phyloP scores from a whole-genome alignment of 2,888 invertebrate genomes.

The Orchesellides sinensis region DNA sequence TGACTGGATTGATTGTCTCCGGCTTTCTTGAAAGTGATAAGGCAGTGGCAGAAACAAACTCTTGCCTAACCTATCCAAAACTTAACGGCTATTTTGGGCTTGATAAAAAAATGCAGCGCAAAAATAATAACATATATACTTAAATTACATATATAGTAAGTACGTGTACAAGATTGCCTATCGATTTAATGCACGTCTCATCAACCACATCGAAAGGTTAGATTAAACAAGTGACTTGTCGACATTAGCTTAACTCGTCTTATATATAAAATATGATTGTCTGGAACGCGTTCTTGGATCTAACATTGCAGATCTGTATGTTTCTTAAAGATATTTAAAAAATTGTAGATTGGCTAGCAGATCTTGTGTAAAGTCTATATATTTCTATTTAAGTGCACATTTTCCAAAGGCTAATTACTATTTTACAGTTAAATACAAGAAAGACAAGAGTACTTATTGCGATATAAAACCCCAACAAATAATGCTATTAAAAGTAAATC shows the following conservation, averaged over 20 bases:
- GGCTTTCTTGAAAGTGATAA: conserved; percentile 62
- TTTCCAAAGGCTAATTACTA: background rate
- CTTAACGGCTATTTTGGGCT: conserved; percentile 12
- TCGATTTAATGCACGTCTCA: background rate
- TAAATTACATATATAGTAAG: conserved; percentile 4
- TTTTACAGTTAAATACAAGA: conserved; percentile 62
- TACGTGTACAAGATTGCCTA: conserved; percentile 13
- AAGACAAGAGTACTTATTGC: conserved; percentile 32
- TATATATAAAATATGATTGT: conserved; percentile 45
- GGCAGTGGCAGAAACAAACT: conserved; percentile 12
- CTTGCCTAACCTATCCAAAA: conserved; percentile 18
- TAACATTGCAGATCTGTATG: conserved; percentile 48
- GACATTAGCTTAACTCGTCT: background rate
- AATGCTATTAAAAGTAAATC: background rate
- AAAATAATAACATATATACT: background rate
- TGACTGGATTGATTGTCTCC: conserved; percentile 72
- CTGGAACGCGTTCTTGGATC: conserved; percentile 62
- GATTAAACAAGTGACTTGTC: background rate
- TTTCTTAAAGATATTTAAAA: conserved; percentile 34
- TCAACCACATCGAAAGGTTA: background rate
- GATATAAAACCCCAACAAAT: background rate
- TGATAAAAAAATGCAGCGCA: background rate
- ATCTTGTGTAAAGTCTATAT: conserved; percentile 48
- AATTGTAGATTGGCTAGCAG: conserved; percentile 63
- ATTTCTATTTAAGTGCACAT: conserved; percentile 10